Conservation (phyloP, 30 jellyfish, hydroid and myxozoan species). For the Chrysaora quinquecirrha region DNA sequence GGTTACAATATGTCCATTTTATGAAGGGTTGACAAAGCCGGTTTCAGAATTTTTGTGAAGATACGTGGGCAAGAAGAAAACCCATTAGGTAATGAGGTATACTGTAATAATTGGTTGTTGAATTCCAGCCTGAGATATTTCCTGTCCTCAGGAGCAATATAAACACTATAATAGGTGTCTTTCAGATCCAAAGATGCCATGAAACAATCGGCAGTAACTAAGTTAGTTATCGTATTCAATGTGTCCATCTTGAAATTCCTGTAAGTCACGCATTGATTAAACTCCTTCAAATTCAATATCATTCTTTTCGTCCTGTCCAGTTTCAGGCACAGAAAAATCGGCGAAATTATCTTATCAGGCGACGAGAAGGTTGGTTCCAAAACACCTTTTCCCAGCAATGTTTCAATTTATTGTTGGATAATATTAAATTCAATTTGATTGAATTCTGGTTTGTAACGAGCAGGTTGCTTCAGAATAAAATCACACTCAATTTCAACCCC, state of each 20-base stretch:
- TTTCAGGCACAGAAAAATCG: neutral
- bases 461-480: no score
- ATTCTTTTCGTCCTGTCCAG: neutral
- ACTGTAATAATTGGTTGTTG: neutral
- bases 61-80: constrained; percentile 9
- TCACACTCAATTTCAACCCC: constrained; percentile 19
- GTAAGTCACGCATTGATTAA: neutral
- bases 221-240: neutral
- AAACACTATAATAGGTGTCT: constrained; percentile 51
- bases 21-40: neutral
- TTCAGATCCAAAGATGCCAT: constrained; percentile 55
- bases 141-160: constrained; percentile 1
- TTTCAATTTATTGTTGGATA: neutral
- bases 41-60: constrained; percentile 37
- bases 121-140: constrained; percentile 21
- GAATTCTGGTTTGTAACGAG: neutral
- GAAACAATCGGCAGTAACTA: constrained; percentile 12
- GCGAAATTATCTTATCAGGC: neutral
- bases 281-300: neutral
- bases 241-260: constrained; percentile 21
- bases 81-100: constrained; percentile 18
- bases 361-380: neutral
- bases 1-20: neutral
- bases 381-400: constrained; percentile 3
- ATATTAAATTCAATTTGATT: neutral